A percentile compares a stretch with the other conserved stretches of the same genome.
Conservation (phyloP, 1,140 invertebrate genomes). For the Drosophila santomea region DNA sequence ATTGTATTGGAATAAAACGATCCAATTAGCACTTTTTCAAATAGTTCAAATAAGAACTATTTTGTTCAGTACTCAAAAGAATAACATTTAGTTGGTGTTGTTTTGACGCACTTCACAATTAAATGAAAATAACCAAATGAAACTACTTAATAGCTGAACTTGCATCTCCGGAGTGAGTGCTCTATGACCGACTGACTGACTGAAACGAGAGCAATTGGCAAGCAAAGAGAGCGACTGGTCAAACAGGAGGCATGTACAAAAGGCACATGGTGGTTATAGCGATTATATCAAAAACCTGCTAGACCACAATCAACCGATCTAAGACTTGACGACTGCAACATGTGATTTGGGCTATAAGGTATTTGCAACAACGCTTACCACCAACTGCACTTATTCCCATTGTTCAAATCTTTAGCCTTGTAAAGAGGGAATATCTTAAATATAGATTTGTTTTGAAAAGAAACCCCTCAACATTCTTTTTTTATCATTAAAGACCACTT, state of each 20-base stretch:
- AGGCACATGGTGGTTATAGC: constrained; percentile 50
- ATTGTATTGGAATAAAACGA: too few relatives aligned
- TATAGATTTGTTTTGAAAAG: background rate
- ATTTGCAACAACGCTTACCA: constrained; percentile 1
- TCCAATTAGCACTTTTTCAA: background rate
- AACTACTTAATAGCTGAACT: background rate
- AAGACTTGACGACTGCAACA: constrained; percentile 21
- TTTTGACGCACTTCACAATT: background rate
- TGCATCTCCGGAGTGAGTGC: constrained; percentile 1
- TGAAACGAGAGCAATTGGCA: constrained; percentile 16
- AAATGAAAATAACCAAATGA: background rate
- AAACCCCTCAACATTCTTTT: too few relatives aligned
- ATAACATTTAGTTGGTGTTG: too few relatives aligned
- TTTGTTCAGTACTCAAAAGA: too few relatives aligned
- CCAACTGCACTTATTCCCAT: background rate
- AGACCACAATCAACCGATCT: constrained; percentile 24
- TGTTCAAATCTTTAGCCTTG: too few relatives aligned
- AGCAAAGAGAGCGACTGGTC: constrained; percentile 22
- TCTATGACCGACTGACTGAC: constrained; percentile 48
- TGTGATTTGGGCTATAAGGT: constrained; percentile 30
- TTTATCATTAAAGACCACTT: too few relatives aligned
- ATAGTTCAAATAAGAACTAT: too few relatives aligned
- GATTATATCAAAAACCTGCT: constrained; percentile 45
- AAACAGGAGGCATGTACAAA: constrained; percentile 44
- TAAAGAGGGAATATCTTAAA: background rate